Evolutionary conservation across 2,888 invertebrate species (phyloP), one percentile per base, ranked within the genome.

Genomic region (Asteroscopus sphinx): DNA sequence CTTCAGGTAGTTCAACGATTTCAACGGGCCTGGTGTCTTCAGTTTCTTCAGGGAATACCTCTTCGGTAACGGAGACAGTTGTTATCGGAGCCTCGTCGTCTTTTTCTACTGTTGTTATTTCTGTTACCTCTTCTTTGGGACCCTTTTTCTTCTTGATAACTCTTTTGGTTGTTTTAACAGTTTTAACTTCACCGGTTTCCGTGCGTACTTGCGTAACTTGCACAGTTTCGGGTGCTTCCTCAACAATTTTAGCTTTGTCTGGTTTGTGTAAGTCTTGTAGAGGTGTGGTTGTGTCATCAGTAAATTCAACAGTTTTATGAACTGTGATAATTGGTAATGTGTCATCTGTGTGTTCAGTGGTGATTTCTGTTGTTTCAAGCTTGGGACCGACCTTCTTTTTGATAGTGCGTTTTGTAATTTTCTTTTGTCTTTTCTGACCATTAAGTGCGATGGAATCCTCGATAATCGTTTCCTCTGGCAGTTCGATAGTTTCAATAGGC

Each of bases 371-470:
- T 0, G 59, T 55, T 47, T 73, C 70, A 0, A 65, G 16, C 8
- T 63, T 70, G 0, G 65, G 64, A 8, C 73, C 73, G 80, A 62
- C 59, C 32, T 56, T 68, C 53, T 67, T 76, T 60, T 72, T 87
- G 11, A 82, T 85, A 0, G 80, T 70, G 46, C 90, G 87, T 7
- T 72, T 78, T 0, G 59, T 77, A 0, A 79, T 56, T 49, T 55
- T 72, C 32, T 57, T 71, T 3, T 67, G 55, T 60, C 57, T 71
- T 0, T 28, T 36, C 65, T 67, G 71, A 67, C 70, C 75, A 8
- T 71, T 61, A 7, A 64, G 52, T 0, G 66, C 12, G 0, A 25
- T 30, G 0, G 53, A 37, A 13, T 72, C 64, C 9, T 73, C 72
- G 0, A 68, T n/a, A 0, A 45, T 87, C 0, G 51, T 67, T 7